Conservation (phyloP, 2,113 vertebrate species). For the Eclectus roratus region DNA sequence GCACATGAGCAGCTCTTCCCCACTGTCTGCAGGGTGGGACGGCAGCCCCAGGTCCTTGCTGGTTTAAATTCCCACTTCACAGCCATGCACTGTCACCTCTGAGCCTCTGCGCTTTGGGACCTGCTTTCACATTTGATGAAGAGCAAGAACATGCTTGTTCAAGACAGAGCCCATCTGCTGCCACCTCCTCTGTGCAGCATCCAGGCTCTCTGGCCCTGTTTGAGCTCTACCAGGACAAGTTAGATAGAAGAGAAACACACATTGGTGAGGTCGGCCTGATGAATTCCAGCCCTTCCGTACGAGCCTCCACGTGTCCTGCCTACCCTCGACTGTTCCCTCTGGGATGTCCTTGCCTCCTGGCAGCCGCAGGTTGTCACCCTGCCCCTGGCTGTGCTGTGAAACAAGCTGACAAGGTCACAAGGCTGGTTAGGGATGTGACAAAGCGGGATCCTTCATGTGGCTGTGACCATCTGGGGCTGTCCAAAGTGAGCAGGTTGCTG, state of each 20-base stretch:
- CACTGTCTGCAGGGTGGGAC: rapidly evolving
- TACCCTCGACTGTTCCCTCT: not conserved
- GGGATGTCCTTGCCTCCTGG: not conserved
- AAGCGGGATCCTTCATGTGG: not conserved
- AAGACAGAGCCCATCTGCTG: not conserved
- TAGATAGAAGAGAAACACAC: not conserved
- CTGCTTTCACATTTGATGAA: not conserved
- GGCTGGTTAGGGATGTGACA: not conserved
- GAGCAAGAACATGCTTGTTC: rapidly evolving
- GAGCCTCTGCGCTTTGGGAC: not conserved
- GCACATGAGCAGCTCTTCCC: not conserved
- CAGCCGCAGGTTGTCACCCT: not conserved
- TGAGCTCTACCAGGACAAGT: not conserved
- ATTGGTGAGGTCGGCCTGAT: not conserved
- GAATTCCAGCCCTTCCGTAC: not conserved
- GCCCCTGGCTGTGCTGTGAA: not conserved
- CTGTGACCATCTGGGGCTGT: not conserved
- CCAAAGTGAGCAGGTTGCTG: not conserved
- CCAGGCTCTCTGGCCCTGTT: not conserved
- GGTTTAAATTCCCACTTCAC: not conserved
- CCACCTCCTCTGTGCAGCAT: not conserved
- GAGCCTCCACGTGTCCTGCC: not conserved
- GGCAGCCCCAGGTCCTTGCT: not conserved
- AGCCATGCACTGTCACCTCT: not conserved
- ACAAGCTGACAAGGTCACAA: not conserved